phyloP scores from a whole-genome alignment of 2,888 invertebrate genomes.

The Nebria brevicollis region DNA sequence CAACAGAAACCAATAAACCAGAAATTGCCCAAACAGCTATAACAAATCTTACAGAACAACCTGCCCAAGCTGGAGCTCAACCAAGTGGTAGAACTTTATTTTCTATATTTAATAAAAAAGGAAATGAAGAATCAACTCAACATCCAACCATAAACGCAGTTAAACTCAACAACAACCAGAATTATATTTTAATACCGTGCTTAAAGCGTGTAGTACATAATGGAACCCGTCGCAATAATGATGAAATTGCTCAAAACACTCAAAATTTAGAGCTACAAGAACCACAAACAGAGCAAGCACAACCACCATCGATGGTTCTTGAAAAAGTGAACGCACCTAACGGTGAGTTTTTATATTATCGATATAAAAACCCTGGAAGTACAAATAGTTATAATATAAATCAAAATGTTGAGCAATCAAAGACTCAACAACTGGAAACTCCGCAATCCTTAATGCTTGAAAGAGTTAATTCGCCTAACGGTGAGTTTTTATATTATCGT shows the following conservation, averaged over 20 bases:
- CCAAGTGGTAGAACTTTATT: slow-evolving; percentile 59
- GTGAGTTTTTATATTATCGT: neutral
- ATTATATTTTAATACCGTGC: slow-evolving; percentile 36
- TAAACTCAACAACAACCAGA: slow-evolving; percentile 18
- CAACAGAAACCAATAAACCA: neutral
- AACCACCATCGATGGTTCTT: slow-evolving; percentile 14
- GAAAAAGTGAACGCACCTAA: slow-evolving; percentile 32
- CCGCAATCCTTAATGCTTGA: neutral
- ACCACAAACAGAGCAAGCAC: neutral
- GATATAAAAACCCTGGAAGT: neutral
- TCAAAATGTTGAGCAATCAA: neutral
- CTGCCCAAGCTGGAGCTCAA: slow-evolving; percentile 57
- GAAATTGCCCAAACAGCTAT: neutral
- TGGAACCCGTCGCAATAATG: neutral
- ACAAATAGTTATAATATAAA: neutral
- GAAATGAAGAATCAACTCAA: slow-evolving; percentile 30
- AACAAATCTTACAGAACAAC: slow-evolving; percentile 49
- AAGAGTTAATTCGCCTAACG: neutral
- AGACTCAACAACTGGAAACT: neutral
- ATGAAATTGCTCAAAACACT: neutral
- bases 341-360: slow-evolving; percentile 35
- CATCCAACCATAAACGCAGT: neutral
- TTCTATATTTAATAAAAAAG: slow-evolving; percentile 58
- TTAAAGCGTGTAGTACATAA: slow-evolving; percentile 15
- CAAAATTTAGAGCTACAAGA: neutral